Evolutionary conservation across 2,888 invertebrate species (phyloP).

Genomic region (Microplitis deprimator): DNA sequence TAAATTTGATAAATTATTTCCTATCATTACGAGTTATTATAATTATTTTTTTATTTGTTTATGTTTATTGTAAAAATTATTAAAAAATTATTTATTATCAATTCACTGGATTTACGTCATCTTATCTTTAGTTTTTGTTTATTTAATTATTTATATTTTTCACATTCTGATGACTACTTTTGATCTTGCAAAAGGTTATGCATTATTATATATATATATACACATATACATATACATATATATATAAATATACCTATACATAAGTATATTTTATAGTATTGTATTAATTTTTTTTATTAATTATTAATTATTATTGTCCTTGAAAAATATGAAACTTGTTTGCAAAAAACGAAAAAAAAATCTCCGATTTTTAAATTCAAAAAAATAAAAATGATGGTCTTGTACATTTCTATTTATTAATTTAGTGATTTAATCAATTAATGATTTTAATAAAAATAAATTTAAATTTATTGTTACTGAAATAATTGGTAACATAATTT

Average conservation of each 20-base stretch:
- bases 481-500: too few species aligned
- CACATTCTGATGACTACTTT: not conserved
- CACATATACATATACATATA: not conserved
- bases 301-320: too few species aligned
- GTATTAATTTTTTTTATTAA: too few species aligned
- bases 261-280: not conserved
- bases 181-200: not conserved
- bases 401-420: too few species aligned
- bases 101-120: not conserved
- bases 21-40: not conserved
- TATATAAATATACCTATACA: not conserved
- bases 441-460: too few species aligned
- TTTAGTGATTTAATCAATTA: too few species aligned
- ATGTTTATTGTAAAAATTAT: not conserved
- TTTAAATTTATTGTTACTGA: too few species aligned
- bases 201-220: not conserved
- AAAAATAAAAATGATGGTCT: not conserved
- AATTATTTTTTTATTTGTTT: not conserved
- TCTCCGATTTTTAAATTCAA: not conserved
- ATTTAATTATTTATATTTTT: not conserved
- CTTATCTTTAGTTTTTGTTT: not conserved
- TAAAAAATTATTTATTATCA: not conserved
- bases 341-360: too few species aligned
- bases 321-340: too few species aligned
- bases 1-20: not conserved